Conservation (phyloP, 1,140 invertebrate genomes). For the Stegodyphus mimosarum region DNA sequence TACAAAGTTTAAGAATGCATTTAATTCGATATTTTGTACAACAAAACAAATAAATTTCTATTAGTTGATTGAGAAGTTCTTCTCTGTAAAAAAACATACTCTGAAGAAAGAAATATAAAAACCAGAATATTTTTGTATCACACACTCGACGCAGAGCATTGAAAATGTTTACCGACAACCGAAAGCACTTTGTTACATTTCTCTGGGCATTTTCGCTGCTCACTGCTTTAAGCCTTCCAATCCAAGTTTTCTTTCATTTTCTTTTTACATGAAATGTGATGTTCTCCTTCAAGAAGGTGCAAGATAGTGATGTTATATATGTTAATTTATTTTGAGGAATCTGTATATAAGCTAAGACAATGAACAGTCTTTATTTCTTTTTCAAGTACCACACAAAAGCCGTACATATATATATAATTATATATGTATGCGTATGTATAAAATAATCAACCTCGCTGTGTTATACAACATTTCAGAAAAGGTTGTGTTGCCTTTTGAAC, state of each 20-base stretch:
- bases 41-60: background rate
- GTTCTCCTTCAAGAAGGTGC: constrained; percentile 12
- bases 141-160: constrained; percentile 17
- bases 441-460: constrained; percentile 33
- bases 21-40: background rate
- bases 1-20: background rate
- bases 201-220: constrained; percentile 21
- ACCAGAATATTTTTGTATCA: constrained; percentile 33
- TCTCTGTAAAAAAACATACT: constrained; percentile 19
- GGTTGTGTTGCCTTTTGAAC: background rate
- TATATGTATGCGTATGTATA: background rate
- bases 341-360: constrained; percentile 57
- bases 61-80: background rate
- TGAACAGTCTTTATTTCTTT: constrained; percentile 41
- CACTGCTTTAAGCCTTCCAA: constrained; percentile 15
- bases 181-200: constrained; percentile 7
- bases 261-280: background rate
- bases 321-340: constrained; percentile 30
- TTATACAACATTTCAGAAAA: constrained; percentile 5
- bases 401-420: constrained; percentile 3
- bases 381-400: background rate
- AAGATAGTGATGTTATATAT: constrained; percentile 10
- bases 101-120: background rate
- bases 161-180: constrained; percentile 6
- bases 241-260: constrained; percentile 5